Evolutionary conservation across 2,113 vertebrate genomes (phyloP).

Genomic region (Rhinogobius similis): DNA sequence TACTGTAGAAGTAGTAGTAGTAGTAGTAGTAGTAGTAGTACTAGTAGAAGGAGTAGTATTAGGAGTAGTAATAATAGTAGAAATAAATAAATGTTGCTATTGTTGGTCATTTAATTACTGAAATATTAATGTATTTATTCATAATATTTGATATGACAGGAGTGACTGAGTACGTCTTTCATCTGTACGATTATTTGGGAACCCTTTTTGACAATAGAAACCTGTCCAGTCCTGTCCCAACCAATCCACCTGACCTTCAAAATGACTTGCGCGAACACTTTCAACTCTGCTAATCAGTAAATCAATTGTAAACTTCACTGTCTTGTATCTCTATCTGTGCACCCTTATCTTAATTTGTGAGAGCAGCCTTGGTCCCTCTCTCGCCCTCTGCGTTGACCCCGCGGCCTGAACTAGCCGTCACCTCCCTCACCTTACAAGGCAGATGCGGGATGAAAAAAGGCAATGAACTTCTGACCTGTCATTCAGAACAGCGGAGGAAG

Average conservation of each 20-base stretch:
- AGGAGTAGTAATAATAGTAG: no score
- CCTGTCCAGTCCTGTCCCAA: background rate
- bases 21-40: no score
- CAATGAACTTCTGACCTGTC: conserved; percentile 83
- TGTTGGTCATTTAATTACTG: no score
- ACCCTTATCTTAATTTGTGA: conserved; percentile 39
- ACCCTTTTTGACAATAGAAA: background rate
- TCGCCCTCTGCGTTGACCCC: conserved; percentile 53
- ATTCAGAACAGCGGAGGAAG: conserved; percentile 71
- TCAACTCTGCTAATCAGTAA: conserved; percentile 27
- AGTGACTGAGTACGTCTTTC: background rate
- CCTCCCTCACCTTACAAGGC: conserved; percentile 61
- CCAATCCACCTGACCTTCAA: background rate
- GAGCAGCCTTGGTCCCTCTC: conserved; percentile 37
- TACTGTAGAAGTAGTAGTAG: no score
- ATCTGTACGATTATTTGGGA: background rate
- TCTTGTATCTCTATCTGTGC: conserved; percentile 18
- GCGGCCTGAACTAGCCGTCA: conserved; percentile 48
- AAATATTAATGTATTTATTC: no score
- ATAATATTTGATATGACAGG: background rate
- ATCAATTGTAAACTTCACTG: conserved; percentile 19
- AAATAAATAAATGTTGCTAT: no score
- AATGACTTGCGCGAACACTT: background rate
- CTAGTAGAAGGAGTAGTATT: background rate
- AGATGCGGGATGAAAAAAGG: conserved; percentile 66